Conservation (phyloP, 2,888 invertebrate species). For the Watsonalla cultraria region DNA sequence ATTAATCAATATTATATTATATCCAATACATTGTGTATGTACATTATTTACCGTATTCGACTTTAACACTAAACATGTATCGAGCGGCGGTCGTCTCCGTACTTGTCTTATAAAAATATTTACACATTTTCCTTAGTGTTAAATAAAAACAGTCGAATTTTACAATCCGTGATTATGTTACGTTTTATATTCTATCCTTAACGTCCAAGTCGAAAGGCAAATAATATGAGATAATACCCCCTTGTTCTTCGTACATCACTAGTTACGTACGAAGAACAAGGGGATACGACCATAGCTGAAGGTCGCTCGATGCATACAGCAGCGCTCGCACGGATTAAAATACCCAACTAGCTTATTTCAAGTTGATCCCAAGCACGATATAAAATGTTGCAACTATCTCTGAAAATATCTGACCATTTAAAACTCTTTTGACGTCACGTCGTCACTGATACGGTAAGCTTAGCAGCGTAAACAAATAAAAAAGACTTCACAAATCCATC, state of each 20-base stretch:
- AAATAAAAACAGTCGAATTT: constrained; percentile 52
- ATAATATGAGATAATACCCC: constrained; percentile 18
- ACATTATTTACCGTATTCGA: constrained; percentile 39
- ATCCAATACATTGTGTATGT: constrained; percentile 36
- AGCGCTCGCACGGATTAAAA: constrained; percentile 21
- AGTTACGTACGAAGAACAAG: too few species aligned
- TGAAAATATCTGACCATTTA: constrained; percentile 14
- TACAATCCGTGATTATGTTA: constrained; percentile 53
- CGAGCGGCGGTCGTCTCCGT: constrained; percentile 35
- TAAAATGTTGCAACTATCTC: constrained; percentile 45
- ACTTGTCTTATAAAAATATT: constrained; percentile 51
- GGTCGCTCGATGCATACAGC: too few species aligned
- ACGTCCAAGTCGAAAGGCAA: constrained; percentile 27
- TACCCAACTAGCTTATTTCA: constrained; percentile 59
- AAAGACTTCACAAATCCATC: constrained; percentile 55
- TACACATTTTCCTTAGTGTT: constrained; percentile 50
- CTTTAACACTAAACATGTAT: constrained; percentile 35
- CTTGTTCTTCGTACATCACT: too few species aligned
- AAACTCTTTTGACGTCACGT: constrained; percentile 27
- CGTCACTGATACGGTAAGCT: constrained; percentile 43
- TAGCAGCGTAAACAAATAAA: constrained; percentile 32
- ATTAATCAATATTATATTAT: constrained; percentile 29
- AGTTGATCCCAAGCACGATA: constrained; percentile 77
- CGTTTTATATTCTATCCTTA: constrained; percentile 39
- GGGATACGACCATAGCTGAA: too few species aligned